phyloP scores from a whole-genome alignment of 2,113 vertebrate genomes.

The Indicator indicator region DNA sequence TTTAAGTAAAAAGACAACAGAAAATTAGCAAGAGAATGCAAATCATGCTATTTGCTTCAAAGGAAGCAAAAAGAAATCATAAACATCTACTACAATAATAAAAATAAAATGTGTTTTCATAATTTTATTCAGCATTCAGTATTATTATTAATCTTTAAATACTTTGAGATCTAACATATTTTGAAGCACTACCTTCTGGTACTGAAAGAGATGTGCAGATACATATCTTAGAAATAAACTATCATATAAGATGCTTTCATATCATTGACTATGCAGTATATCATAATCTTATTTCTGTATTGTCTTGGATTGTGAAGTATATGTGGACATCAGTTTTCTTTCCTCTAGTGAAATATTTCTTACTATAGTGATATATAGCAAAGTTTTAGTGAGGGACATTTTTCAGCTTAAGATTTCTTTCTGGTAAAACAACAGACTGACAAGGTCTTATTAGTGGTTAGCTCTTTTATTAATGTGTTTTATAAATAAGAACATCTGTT shows the following conservation, averaged over 20 bases:
- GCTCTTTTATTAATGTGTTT: slow-evolving; percentile 55
- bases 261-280: neutral
- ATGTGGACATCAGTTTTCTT: slow-evolving; percentile 17
- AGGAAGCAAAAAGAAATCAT: neutral
- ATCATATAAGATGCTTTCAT: neutral
- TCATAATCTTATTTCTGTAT: slow-evolving; percentile 17
- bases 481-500: slow-evolving; percentile 69
- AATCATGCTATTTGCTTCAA: neutral
- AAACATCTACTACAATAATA: neutral
- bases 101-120: neutral
- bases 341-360: slow-evolving; percentile 13
- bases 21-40: neutral
- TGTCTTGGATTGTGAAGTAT: neutral
- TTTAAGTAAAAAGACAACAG: neutral
- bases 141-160: neutral
- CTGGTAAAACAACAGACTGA: slow-evolving; percentile 53
- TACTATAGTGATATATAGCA: neutral
- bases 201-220: neutral
- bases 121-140: neutral
- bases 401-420: slow-evolving; percentile 41
- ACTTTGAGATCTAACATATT: neutral
- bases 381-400: neutral
- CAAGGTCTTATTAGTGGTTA: slow-evolving; percentile 57
- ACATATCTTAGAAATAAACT: neutral
- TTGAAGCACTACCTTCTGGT: neutral